Conservation (phyloP, 2,113 vertebrate species). For the Gnathonemus echidnorhynchus region DNA sequence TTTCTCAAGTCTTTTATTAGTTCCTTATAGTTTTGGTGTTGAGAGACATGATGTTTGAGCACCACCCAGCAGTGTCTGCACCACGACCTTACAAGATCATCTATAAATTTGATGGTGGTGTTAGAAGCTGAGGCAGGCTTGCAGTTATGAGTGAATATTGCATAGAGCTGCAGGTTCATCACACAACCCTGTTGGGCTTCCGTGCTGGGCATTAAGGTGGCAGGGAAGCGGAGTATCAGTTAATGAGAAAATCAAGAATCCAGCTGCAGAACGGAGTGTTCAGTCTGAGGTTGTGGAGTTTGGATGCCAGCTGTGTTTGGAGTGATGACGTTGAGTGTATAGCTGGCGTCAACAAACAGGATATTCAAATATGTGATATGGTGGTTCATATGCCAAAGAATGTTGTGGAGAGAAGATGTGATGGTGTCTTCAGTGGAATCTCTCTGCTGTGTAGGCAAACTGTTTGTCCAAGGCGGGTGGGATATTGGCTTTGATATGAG, state of each 20-base stretch:
- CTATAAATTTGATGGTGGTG: neutral
- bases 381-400: neutral
- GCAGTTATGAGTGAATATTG: neutral
- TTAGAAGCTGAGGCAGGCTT: neutral
- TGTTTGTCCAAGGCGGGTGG: neutral
- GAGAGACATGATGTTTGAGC: no score
- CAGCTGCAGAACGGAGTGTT: neutral
- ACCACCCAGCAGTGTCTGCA: no score
- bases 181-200: neutral
- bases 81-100: no score
- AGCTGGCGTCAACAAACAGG: neutral
- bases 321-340: no score
- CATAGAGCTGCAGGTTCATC: neutral
- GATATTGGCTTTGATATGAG: neutral
- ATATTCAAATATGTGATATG: neutral
- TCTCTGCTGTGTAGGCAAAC: neutral
- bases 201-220: neutral
- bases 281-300: neutral
- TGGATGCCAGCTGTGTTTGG: no score
- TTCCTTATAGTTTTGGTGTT: no score
- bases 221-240: neutral
- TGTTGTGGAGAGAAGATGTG: neutral
- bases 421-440: neutral
- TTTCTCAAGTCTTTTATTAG: neutral
- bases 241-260: neutral